Percentiles rank a stretch among this genome's conserved stretches.
Conservation (phyloP, 2,113 vertebrate species). For the Oryzias javanicus region DNA sequence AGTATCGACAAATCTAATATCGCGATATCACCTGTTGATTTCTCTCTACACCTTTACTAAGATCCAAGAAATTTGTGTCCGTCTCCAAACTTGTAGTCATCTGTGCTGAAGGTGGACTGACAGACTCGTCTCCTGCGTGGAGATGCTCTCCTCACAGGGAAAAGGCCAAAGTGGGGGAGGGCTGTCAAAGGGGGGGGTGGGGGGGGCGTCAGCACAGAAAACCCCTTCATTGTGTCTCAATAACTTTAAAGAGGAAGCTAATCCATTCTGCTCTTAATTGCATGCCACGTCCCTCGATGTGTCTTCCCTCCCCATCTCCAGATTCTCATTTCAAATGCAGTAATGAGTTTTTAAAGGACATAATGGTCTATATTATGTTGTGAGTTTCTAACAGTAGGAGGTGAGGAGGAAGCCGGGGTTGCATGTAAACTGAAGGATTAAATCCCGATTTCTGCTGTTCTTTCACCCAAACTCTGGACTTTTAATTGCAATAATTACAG, state of each 20-base stretch:
- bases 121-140: no score
- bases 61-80: no score
- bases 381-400: conserved; percentile 60
- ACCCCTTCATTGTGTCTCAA: conserved; percentile 72
- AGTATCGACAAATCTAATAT: no score
- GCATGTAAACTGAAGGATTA: conserved; percentile 66
- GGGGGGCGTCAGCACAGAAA: conserved; percentile 65
- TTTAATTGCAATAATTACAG: conserved; percentile 82
- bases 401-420: conserved; percentile 26
- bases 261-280: conserved; percentile 79
- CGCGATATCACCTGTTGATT: no score
- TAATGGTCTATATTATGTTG: conserved; percentile 75
- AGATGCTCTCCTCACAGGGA: conserved; percentile 39
- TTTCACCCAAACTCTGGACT: conserved; percentile 73
- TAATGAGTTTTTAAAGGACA: conserved; percentile 82
- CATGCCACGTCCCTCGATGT: conserved; percentile 74
- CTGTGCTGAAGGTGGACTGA: conserved; percentile 13
- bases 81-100: no score
- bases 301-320: conserved; percentile 29
- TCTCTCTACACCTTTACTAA: no score
- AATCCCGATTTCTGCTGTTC: conserved; percentile 75
- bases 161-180: conserved; percentile 57
- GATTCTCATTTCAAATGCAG: conserved; percentile 72
- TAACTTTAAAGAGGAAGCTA: conserved; percentile 79
- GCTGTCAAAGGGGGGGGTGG: conserved; percentile 48